Evolutionary conservation across 2,113 vertebrate genomes (phyloP), one percentile per base, ranked within the genome.

Genomic region (Hypocryptadius cinnamomeus): DNA sequence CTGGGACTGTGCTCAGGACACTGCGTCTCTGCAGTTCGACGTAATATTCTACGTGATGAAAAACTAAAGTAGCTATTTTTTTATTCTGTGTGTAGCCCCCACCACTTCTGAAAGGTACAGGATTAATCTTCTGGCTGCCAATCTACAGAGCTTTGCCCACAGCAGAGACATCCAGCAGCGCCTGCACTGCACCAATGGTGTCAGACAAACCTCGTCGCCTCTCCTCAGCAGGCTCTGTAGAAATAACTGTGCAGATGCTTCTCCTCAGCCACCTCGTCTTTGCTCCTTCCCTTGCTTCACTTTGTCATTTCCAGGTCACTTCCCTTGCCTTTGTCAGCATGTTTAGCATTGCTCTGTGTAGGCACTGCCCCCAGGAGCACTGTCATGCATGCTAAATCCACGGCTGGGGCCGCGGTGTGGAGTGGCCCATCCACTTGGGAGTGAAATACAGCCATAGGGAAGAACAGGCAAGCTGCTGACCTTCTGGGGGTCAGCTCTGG

Each of bases 231-330:
- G 66, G 56, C 86, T 88, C 88, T 78, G 37, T 24, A 7, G 13
- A 59, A 76, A 79, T 2, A 90, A 50, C 78, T 1, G 1, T 40
- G 83, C 84, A 72, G 85, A 94, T 11, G 2, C 35, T 82, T 33
- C 78, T 93, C 35, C 86, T 92, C 6, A 19, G 65, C 84, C 35
- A 42, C 68, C 79, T 90, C 81, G 33, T 89, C 92, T 92, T 69
- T 92, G 72, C 89, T 94, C 89, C 77, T 94, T 90, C 76, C 87
- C 82, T 82, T 54, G 84, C 92, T 89, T 91, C 81, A 14, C 85
- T 94, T 90, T 89, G 95, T 95, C 95, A 50, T 97, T 97, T 97
- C 95, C 94, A 96, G 96, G 95, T 97, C 95, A 95, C 87, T 97
- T 95, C 53, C 79, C 90, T 89, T 90, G 89, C 94, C 84, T 94